Evolutionary conservation across 2,888 invertebrate genomes (phyloP), one percentile per base, ranked within the genome.

Genomic region (Buathra laborator): DNA sequence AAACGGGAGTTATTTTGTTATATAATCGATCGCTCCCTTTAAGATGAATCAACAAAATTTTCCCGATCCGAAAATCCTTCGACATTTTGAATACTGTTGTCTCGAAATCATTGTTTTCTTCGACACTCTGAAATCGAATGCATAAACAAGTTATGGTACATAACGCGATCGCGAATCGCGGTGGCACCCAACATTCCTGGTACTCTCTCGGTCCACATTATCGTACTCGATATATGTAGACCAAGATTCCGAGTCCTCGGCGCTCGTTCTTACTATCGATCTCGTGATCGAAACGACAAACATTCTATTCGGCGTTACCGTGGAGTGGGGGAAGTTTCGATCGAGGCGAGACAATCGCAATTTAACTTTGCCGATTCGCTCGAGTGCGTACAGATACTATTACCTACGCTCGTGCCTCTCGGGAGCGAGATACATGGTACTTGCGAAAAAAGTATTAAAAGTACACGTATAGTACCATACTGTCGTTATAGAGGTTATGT

Each of bases 341-440:
- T 68, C 81, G 46, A 37, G 59, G 68, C 75, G 75, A 82, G 68
- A 82, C 76, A 82, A 82, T 82, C 76, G 68, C 71, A 66, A 82
- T 82, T 82, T 71, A 71, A 71, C 66, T 76, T 70, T 29, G 70
- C 44, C 68, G 32, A 62, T 72, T n/a, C 79, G 62, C 79, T 71
- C 79, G 62, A 70, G 59, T 43, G 79, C 70, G 48, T 56, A 12
- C 24, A 19, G 51, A 75, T 70, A 79, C 79, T 70, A 70, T 46
- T 68, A 53, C 48, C 51, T 29, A 62, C 7, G 37, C 37, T 37
- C 32, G 46, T 29, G 43, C 51, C 46, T n/a, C 24, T 5, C 37
- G 44, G 14, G 32, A 56, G 44, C n/a, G 16, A 16, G 48, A 19
- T 48, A 48, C 46, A 62, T 32, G 37, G 70, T 16, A 9, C 7